phyloP scores from a whole-genome alignment of 1,140 invertebrate genomes.

The Dendroctonus valens region DNA sequence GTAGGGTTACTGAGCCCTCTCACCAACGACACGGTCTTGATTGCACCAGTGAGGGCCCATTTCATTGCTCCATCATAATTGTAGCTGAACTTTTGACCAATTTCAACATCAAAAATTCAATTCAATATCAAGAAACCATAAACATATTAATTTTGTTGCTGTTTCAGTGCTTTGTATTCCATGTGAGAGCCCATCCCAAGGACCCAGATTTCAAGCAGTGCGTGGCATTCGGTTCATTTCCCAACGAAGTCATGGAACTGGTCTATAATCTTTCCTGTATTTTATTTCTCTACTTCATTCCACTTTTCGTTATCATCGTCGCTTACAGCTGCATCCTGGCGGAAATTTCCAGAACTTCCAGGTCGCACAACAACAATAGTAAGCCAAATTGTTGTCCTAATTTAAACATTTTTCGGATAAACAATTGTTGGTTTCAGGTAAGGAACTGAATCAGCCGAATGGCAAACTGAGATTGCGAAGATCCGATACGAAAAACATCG shows the following conservation, averaged over 20 bases:
- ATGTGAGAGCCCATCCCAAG: slow-evolving; percentile 65
- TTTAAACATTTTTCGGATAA: too few species aligned
- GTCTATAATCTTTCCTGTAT: slow-evolving; percentile 76
- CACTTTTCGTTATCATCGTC: slow-evolving; percentile 69
- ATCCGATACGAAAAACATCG: slow-evolving; percentile 69
- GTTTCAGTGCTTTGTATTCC: slow-evolving; percentile 74
- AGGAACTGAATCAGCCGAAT: slow-evolving; percentile 31
- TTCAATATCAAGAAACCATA: too few species aligned
- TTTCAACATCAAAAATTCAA: too few species aligned
- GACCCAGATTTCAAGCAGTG: slow-evolving; percentile 71
- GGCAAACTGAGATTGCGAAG: slow-evolving; percentile 54
- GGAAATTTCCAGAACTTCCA: slow-evolving; percentile 70
- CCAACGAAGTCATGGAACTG: slow-evolving; percentile 59
- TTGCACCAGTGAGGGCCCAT: too few species aligned
- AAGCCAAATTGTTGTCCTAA: too few species aligned
- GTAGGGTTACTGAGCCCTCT: too few species aligned
- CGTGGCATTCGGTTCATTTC: slow-evolving; percentile 75
- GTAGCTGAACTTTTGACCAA: too few species aligned
- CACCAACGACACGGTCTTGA: too few species aligned
- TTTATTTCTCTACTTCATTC: slow-evolving; percentile 73
- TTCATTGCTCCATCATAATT: too few species aligned
- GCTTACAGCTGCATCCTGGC: slow-evolving; percentile 73
- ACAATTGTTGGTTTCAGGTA: slow-evolving; percentile 14
- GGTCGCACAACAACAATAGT: slow-evolving; percentile 49
- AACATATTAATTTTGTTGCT: too few species aligned